A percentile compares a stretch with the other conserved stretches of the same genome.
These are phyloP conservation scores for Teinopalpus imperialis DNA, from an alignment of 2,888 invertebrate genomes.

Conservation along the genomic window DNA sequence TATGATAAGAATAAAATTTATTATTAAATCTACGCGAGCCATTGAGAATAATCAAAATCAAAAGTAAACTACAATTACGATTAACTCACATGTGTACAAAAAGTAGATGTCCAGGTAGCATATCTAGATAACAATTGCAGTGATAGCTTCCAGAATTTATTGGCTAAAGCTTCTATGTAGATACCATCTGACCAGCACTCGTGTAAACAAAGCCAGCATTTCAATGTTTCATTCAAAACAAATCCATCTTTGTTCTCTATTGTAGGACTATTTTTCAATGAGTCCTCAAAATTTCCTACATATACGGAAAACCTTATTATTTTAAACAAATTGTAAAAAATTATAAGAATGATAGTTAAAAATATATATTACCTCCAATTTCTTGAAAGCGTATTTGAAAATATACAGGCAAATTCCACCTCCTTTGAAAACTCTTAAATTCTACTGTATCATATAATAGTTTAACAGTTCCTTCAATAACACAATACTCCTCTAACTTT, in stretches of 20 bases:
- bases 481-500: constrained; percentile 86
- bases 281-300: constrained; percentile 65
- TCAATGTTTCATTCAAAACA: constrained; percentile 69
- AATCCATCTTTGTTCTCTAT: constrained; percentile 58
- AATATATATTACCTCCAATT: constrained; percentile 84
- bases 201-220: constrained; percentile 71
- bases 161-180: constrained; percentile 89
- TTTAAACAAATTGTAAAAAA: no score
- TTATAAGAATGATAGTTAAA: not conserved
- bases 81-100: constrained; percentile 64
- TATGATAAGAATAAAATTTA: no score
- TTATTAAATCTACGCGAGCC: no score
- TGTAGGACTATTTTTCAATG: constrained; percentile 55
- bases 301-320: not conserved
- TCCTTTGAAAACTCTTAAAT: constrained; percentile 89
- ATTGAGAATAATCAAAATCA: no score
- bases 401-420: constrained; percentile 98
- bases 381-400: constrained; percentile 97
- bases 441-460: constrained; percentile 85
- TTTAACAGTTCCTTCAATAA: constrained; percentile 79
- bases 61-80: no score
- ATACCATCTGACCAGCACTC: constrained; percentile 90
- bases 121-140: constrained; percentile 92
- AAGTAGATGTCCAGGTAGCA: constrained; percentile 84
- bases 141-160: constrained; percentile 94